Evolutionary conservation across 2,797 vertebrate species (phyloP), one percentile per base, ranked within the genome.

Genomic region (Peromyscus nudipes): DNA sequence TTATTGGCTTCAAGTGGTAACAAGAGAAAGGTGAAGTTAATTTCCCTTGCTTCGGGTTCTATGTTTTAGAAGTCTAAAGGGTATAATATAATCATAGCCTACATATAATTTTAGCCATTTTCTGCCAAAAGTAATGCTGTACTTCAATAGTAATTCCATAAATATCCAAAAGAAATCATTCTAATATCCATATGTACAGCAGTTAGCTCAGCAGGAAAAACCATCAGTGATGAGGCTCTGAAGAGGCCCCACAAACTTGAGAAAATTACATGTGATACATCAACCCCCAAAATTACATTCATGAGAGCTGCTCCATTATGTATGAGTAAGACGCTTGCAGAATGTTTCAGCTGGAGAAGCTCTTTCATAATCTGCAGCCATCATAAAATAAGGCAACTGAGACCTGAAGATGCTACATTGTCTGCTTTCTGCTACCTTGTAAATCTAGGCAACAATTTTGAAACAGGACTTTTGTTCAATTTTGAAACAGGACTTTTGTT

Each of bases 261-360:
- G 83, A 97, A 96, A 98, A 97, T 97, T 98, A 89, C 65, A 97
- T 62, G 92, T 81, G 60, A 91, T 97, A 93, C 76, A 94, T 97
- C 95, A 98, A 87, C 60, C 19, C 86, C 91, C 40, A 91, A 91
- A 96, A 92, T 29, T 55, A 84, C 90, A 87, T 82, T 96, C 55
- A 75, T 71, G 55, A 95, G 79, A 89, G 29, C 83, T 87, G 65
- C 9, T 96, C 64, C 80, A 95, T 96, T 96, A 96, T 57, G 52
- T 73, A 83, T 96, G 75, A 95, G 88, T 43, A 96, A 89, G n/a
- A 95, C 27, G 52, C 60, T 52, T 77, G 79, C 19, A 96, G 85
- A 96, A 92, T 80, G 27, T 43, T 91, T 12, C 55, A 94, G 37
- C 11, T 73, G 65, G 77, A 94, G 60, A 97, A 49, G 37, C 62